phyloP scores from a whole-genome alignment of 2,113 vertebrate species.

The Himantopus leucocephalus region DNA sequence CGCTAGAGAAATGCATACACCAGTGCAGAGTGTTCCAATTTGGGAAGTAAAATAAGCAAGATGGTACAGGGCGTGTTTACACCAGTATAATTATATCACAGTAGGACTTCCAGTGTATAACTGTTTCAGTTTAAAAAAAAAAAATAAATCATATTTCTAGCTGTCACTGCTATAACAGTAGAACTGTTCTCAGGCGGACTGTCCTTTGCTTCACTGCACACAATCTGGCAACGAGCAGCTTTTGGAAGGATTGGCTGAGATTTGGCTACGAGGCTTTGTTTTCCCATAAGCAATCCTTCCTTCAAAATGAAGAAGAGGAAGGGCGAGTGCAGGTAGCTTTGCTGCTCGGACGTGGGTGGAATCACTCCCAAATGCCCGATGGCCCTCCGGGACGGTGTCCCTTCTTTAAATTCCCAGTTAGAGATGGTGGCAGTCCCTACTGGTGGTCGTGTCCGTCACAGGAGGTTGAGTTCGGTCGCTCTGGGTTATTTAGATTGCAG shows the following conservation, averaged over 20 bases:
- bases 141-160: background rate
- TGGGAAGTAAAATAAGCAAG: background rate
- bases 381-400: accelerated
- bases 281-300: background rate
- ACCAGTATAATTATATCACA: background rate
- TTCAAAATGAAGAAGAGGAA: background rate
- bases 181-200: background rate
- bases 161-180: background rate
- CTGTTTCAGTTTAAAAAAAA: background rate
- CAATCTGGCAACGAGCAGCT: background rate
- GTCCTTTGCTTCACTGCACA: background rate
- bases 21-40: background rate
- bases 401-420: background rate
- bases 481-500: background rate
- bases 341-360: accelerated
- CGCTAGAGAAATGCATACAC: background rate
- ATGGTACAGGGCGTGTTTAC: background rate
- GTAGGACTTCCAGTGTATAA: background rate
- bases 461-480: background rate
- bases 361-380: background rate
- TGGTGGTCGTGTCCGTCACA: accelerated
- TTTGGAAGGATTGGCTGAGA: background rate
- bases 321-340: background rate
- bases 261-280: background rate
- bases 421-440: background rate